These are phyloP conservation scores for Coracias cyanogaster DNA, from an alignment of 2,797 vertebrate species.

Conservation along the genomic window DNA sequence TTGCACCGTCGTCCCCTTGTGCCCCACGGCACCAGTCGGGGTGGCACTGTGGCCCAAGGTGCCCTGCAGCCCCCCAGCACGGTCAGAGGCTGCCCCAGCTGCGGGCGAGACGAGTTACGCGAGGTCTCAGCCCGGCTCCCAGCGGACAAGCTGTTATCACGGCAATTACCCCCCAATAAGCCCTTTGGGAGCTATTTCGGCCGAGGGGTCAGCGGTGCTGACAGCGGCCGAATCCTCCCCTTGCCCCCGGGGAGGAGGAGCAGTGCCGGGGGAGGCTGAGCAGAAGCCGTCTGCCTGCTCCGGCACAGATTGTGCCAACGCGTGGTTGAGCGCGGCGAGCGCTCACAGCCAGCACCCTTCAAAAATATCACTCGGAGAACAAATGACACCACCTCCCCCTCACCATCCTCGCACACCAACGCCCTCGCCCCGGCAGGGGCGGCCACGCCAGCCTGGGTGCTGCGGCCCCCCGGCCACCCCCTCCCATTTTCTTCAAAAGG, in stretches of 20 bases:
- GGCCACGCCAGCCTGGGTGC: constrained; percentile 53
- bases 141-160: constrained; percentile 47
- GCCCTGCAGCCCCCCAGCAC: background rate
- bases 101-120: background rate
- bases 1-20: background rate
- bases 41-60: background rate
- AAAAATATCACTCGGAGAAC: constrained; percentile 55
- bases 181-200: constrained; percentile 56
- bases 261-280: constrained; percentile 25
- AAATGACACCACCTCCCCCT: constrained; percentile 56
- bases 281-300: constrained; percentile 51
- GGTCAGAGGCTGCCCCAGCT: background rate
- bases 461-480: background rate
- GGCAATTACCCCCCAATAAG: constrained; percentile 32
- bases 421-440: constrained; percentile 48
- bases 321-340: constrained; percentile 45
- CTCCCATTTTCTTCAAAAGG: constrained; percentile 68
- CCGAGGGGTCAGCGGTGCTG: constrained; percentile 47
- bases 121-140: constrained; percentile 16
- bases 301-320: constrained; percentile 57
- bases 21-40: background rate
- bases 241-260: constrained; percentile 49
- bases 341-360: constrained; percentile 58
- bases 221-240: constrained; percentile 3
- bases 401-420: constrained; percentile 55